These are phyloP conservation scores for Leptoteleia sp. DNA, from an alignment of 1,140 invertebrate species.

Conservation along the genomic window DNA sequence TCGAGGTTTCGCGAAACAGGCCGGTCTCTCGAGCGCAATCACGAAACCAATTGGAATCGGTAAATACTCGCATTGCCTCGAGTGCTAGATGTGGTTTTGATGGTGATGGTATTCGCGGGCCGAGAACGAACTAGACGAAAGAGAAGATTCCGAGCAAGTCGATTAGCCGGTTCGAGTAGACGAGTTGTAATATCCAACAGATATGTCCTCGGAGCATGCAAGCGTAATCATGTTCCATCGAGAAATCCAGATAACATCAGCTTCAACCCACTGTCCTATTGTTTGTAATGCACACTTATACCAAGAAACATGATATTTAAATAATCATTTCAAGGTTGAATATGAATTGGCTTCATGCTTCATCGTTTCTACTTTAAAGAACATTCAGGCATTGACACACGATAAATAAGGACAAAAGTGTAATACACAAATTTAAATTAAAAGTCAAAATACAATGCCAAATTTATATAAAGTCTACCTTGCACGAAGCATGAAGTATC, in stretches of 20 bases:
- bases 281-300: slow-evolving; percentile 41
- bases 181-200: slow-evolving; percentile 69
- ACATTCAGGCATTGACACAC: too few species aligned
- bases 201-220: slow-evolving; percentile 76
- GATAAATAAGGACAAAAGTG: too few species aligned
- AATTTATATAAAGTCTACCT: too few species aligned
- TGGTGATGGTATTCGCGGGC: slow-evolving; percentile 61
- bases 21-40: slow-evolving; percentile 72
- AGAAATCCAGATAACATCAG: slow-evolving; percentile 60
- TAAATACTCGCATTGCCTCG: slow-evolving; percentile 68
- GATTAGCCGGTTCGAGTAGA: slow-evolving; percentile 67
- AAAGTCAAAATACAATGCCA: too few species aligned
- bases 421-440: too few species aligned
- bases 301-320: not conserved
- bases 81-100: slow-evolving; percentile 60
- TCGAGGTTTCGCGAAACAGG: slow-evolving; percentile 53
- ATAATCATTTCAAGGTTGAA: too few species aligned
- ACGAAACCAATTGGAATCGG: slow-evolving; percentile 75
- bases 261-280: slow-evolving; percentile 21
- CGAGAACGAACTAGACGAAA: slow-evolving; percentile 66
- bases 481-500: too few species aligned
- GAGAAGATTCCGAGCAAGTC: slow-evolving; percentile 62
- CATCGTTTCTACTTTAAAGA: too few species aligned
- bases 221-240: slow-evolving; percentile 68
- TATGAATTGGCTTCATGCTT: too few species aligned